phyloP scores from a whole-genome alignment of 2,113 vertebrate species.

The Ophthalmolycus amberensis region DNA sequence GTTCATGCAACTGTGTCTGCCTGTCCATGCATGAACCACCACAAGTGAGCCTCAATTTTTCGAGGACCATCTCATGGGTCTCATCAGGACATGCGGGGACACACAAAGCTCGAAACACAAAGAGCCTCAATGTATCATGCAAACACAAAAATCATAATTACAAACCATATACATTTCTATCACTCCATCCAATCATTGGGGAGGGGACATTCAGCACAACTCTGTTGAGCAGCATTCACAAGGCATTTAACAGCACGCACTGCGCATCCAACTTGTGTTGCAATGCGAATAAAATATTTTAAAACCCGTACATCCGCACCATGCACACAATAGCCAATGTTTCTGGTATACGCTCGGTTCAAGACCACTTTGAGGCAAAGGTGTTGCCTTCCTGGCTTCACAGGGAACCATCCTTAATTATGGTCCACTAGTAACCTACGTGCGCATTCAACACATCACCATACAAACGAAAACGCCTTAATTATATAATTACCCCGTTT shows the following conservation, averaged over 20 bases:
- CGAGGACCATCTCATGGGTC: slow-evolving; percentile 10
- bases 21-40: slow-evolving; percentile 28
- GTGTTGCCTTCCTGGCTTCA: slow-evolving; percentile 12
- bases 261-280: slow-evolving; percentile 79
- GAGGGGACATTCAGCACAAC: slow-evolving; percentile 43
- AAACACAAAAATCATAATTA: slow-evolving; percentile 26
- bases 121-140: slow-evolving; percentile 19
- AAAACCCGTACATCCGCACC: slow-evolving; percentile 29
- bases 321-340: slow-evolving; percentile 29
- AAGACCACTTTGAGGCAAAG: slow-evolving; percentile 3
- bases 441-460: slow-evolving; percentile 66
- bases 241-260: slow-evolving; percentile 63
- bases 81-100: slow-evolving; percentile 18
- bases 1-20: slow-evolving; percentile 27
- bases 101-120: slow-evolving; percentile 17
- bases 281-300: slow-evolving; percentile 67
- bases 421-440: slow-evolving; percentile 26
- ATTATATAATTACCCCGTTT: slow-evolving; percentile 89
- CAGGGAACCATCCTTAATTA: slow-evolving; percentile 19
- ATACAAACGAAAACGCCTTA: slow-evolving; percentile 50
- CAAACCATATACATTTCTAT: slow-evolving; percentile 24
- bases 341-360: not conserved
- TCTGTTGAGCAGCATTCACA: slow-evolving; percentile 44
- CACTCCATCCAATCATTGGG: slow-evolving; percentile 37
- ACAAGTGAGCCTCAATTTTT: slow-evolving; percentile 21